Evolutionary conservation across 2,888 invertebrate species (phyloP), one percentile per base, ranked within the genome.

Genomic region (Sinopyrophorus schimmeli): DNA sequence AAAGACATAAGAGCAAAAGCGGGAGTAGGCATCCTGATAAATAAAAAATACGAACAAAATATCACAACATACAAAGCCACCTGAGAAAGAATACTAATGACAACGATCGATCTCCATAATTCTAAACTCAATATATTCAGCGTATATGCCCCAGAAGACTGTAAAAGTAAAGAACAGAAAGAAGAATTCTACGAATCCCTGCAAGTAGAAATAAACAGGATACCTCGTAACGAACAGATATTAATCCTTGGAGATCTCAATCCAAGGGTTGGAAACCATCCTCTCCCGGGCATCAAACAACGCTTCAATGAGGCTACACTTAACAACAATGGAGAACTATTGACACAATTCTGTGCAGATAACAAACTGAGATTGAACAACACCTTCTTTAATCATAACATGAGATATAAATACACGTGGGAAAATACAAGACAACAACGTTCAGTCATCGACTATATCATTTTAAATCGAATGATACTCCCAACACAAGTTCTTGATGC

Each of bases 361-460:
- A 26, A 26, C 12, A 12, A 26, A 26, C n/a, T 26, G 5, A 26
- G 26, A 26, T 12, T 26, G 26, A 10, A 11, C 26, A 26, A 26
- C 12, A n/a, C 26, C 26, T 26, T 26, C 5, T 26, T 26, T 26
- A 5, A 11, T 11, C 5, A 26, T 5, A 12, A 26, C 10, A 28
- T 28, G 14, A 28, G 14, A 28, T 28, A 26, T 26, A 26, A 26
- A 9, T 28, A 28, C 28, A 28, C 28, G 7, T 28, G 14, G 14
- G 28, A 28, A 28, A 28, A 15, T 15, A 28, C 28, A 28, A n/a
- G 26, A 26, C n/a, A 9, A 26, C 26, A 26, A 26, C 6, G 26
- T 3, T 26, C 26, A n/a, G 26, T 26, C 9, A 26, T 26, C 9
- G n/a, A 26, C 10, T 26, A 26, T 26, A 26, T 26, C n/a, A 26